phyloP scores from a whole-genome alignment of 2,888 invertebrate species.

The Macroteleia sp. region DNA sequence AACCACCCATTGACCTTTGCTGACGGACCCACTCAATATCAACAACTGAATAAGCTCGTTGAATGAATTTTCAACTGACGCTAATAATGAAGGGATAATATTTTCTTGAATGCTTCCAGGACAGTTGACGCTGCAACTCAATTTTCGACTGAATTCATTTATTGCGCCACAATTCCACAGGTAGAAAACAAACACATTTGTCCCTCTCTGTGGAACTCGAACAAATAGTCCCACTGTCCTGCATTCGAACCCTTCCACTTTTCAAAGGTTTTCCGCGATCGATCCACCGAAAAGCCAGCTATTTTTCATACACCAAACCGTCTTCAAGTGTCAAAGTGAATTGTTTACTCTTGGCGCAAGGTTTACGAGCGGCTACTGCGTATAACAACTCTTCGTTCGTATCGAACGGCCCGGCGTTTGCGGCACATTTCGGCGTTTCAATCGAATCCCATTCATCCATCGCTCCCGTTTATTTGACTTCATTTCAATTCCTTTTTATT shows the following conservation, averaged over 20 bases:
- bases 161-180: slow-evolving; percentile 7
- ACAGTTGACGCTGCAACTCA: no score
- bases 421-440: slow-evolving; percentile 1
- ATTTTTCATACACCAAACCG: no score
- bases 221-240: neutral
- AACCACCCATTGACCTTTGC: no score
- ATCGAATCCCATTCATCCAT: slow-evolving; percentile 5
- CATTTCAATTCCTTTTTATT: neutral
- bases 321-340: no score
- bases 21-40: no score
- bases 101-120: no score
- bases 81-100: no score
- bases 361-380: slow-evolving; percentile 11
- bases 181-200: neutral
- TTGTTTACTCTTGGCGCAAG: slow-evolving; percentile 20
- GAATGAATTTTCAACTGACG: no score
- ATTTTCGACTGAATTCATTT: no score
- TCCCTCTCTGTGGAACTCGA: no score
- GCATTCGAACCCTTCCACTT: neutral
- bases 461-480: neutral
- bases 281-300: neutral
- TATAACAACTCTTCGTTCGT: neutral
- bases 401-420: slow-evolving; percentile 25
- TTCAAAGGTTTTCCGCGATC: neutral
- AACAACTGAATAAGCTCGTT: no score